These are phyloP conservation scores for Nineta flava DNA, from an alignment of 2,888 invertebrate species.

Conservation along the genomic window DNA sequence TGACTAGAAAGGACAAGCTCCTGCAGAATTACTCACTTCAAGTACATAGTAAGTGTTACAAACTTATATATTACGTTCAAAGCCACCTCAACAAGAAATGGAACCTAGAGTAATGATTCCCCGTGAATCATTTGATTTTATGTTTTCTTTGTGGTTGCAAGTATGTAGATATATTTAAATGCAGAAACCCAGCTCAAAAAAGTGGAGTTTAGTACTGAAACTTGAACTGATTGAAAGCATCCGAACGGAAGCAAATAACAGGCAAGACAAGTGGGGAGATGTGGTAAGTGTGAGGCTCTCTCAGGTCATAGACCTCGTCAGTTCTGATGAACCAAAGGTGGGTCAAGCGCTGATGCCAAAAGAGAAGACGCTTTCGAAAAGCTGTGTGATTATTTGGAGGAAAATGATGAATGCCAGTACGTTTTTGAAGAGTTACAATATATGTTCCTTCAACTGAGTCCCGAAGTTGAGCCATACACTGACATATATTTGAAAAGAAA, in stretches of 20 bases:
- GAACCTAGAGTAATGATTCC: background rate
- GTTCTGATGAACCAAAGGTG: constrained; percentile 2
- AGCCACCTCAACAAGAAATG: background rate
- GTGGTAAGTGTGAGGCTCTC: constrained; percentile 2
- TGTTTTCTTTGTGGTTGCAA: background rate
- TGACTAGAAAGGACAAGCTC: background rate
- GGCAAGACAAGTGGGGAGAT: background rate
- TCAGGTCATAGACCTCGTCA: constrained; percentile 2
- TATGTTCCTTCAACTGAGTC: constrained; percentile 2
- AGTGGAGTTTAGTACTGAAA: background rate
- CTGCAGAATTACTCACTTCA: background rate
- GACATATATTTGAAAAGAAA: constrained; percentile 5
- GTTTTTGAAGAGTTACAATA: constrained; percentile 1
- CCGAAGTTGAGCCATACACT: constrained; percentile 5
- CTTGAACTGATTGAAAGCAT: background rate
- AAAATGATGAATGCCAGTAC: constrained; percentile 2
- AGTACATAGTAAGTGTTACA: background rate
- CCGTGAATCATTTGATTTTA: background rate
- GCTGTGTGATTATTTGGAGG: background rate
- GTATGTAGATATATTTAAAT: background rate
- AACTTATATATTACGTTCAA: background rate
- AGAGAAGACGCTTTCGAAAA: background rate
- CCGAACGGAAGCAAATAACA: background rate
- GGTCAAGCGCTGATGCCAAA: background rate
- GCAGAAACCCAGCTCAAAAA: background rate